A percentile compares a stretch with the other conserved stretches of the same genome.
phyloP scores from a whole-genome alignment of 2,113 vertebrate genomes.

The Hoplias malabaricus region DNA sequence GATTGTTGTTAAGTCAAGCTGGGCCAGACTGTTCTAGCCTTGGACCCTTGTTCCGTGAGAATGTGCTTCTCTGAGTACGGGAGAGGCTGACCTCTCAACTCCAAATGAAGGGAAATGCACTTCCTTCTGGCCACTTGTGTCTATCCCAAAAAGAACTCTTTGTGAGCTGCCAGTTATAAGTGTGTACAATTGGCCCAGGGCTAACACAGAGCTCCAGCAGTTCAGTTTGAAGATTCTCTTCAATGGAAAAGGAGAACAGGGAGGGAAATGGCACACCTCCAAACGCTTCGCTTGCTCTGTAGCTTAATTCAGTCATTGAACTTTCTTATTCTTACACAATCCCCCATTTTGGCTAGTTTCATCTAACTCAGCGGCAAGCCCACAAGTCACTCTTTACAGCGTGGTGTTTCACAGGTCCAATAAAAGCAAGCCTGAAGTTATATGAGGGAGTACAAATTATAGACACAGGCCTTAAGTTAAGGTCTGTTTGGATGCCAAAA shows the following conservation, averaged over 20 bases:
- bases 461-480: no score
- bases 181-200: neutral
- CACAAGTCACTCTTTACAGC: no score
- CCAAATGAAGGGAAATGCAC: neutral
- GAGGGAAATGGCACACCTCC: neutral
- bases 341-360: no score
- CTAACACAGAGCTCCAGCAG: neutral
- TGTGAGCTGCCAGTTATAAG: constrained; percentile 16
- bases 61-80: neutral
- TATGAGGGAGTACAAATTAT: no score
- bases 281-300: neutral
- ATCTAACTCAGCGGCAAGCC: no score
- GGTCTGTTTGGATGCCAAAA: no score
- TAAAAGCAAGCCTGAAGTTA: no score
- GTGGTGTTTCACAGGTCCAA: no score
- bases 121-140: neutral
- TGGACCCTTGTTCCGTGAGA: neutral
- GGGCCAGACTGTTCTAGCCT: neutral
- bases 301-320: neutral
- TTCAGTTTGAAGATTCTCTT: neutral
- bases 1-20: neutral
- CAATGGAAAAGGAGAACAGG: neutral
- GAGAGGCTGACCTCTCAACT: neutral
- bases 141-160: neutral
- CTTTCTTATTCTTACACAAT: no score